These are phyloP conservation scores for Falco cherrug DNA, from an alignment of 2,797 vertebrate genomes.

Conservation along the genomic window DNA sequence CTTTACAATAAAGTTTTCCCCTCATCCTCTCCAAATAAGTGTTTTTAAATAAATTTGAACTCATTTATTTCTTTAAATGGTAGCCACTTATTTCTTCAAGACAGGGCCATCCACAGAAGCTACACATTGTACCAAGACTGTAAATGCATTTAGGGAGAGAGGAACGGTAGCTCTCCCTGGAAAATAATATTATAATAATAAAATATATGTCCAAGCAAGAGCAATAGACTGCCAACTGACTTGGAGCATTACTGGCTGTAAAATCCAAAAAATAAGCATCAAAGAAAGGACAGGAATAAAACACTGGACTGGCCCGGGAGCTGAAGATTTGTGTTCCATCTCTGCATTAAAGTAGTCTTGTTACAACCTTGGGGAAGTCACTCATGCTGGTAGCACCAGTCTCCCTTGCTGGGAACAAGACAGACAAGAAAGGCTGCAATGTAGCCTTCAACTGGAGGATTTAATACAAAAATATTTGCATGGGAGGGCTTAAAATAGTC, in stretches of 20 bases:
- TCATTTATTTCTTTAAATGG: not conserved
- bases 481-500: not conserved
- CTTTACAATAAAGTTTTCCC: not conserved
- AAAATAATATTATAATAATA: not conserved
- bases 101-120: not conserved
- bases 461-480: not conserved
- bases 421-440: not conserved
- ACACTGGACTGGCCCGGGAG: not conserved
- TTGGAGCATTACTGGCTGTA: not conserved
- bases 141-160: not conserved
- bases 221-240: not conserved
- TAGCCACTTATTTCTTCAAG: not conserved
- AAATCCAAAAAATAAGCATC: not conserved
- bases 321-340: not conserved
- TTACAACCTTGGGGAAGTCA: not conserved
- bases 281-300: not conserved
- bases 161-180: not conserved
- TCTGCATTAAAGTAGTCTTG: accelerated
- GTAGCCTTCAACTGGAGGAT: not conserved
- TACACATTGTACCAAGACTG: not conserved
- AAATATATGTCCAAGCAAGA: not conserved
- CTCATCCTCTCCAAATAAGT: not conserved
- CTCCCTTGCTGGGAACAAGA: not conserved
- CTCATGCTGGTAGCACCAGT: not conserved
- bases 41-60: not conserved